Evolutionary conservation across 2,888 invertebrate species (phyloP).

Genomic region (Suillia variegata): DNA sequence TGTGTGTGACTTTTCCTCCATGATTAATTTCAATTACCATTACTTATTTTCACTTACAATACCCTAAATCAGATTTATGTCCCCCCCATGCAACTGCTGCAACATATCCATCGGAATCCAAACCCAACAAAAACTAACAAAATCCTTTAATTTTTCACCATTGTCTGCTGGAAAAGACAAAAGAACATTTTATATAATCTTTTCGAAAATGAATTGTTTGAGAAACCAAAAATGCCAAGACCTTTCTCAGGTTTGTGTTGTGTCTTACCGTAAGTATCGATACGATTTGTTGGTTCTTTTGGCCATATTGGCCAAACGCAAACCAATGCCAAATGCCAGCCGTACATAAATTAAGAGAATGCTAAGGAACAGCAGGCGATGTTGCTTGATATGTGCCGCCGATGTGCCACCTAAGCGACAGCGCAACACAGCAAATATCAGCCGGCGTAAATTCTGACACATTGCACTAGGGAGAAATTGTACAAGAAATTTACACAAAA

Average conservation of each 20-base stretch:
- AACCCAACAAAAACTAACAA: too few species aligned
- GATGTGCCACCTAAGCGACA: slow-evolving; percentile 32
- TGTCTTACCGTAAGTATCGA: slow-evolving; percentile 35
- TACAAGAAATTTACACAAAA: background rate
- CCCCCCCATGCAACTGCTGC: too few species aligned
- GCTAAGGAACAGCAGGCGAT: slow-evolving; percentile 43
- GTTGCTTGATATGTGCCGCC: slow-evolving; percentile 46
- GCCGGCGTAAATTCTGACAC: background rate
- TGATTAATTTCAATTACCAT: too few species aligned
- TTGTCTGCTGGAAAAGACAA: background rate
- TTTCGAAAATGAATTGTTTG: background rate
- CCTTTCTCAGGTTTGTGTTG: slow-evolving; percentile 24
- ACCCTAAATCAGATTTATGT: too few species aligned
- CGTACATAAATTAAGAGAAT: too few species aligned
- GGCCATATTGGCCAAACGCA: slow-evolving; percentile 13
- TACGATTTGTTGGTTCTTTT: slow-evolving; percentile 9
- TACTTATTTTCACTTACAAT: too few species aligned
- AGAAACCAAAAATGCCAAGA: background rate
- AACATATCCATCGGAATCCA: too few species aligned
- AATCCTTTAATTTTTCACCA: background rate
- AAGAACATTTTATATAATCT: background rate
- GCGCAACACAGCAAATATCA: slow-evolving; percentile 11
- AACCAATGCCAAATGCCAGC: slow-evolving; percentile 32
- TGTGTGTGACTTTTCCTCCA: too few species aligned
- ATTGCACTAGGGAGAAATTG: background rate